Evolutionary conservation across 1,140 invertebrate genomes (phyloP), one percentile per base, ranked within the genome.

Genomic region (Acyrthosiphon pisum): DNA sequence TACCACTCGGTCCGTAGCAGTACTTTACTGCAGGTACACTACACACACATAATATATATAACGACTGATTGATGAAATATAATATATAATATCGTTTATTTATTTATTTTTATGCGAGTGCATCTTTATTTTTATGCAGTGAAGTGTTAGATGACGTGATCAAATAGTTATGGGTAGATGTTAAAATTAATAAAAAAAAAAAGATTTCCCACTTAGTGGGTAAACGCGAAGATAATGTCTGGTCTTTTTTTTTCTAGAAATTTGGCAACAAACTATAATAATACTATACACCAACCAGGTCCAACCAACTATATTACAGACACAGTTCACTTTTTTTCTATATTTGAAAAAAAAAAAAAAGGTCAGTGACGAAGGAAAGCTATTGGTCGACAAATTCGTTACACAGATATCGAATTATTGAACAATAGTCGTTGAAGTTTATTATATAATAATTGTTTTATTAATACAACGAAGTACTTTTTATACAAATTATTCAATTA

Each of bases 401-500:
- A 6, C 30, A 68, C 18, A 76, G 30, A 76, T 6, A 76, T 76
- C 30, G 14, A 76, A 35, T 18, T 76, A 14, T 76, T 76, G 0
- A n/a, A 76, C 60, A n/a, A 76, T 30, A 41, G 14, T 18, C 23
- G 22, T 84, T 84, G 37, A 41, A 41, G 22, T 84, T 23, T 4
- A 44, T 83, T 37, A 23, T 83, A 83, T 83, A 83, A 76, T 20
- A 76, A 76, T 76, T 76, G 60, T 76, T 68, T n/a, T 81, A 81
- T 81, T 81, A 76, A 76, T 81, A 81, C 22, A 8, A 23, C 2
- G 41, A 86, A 86, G 11, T 44, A 76, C 1, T 26, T 30, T 44
- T 46, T 46, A 46, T 20, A 81, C 35, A 81, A 22, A 37, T 35
- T 86, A 86, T 30, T 68, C 30, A 68, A n/a, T 44, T 23, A 86